Evolutionary conservation across 2,797 vertebrate genomes (phyloP).

Genomic region (Sebastes itinus): DNA sequence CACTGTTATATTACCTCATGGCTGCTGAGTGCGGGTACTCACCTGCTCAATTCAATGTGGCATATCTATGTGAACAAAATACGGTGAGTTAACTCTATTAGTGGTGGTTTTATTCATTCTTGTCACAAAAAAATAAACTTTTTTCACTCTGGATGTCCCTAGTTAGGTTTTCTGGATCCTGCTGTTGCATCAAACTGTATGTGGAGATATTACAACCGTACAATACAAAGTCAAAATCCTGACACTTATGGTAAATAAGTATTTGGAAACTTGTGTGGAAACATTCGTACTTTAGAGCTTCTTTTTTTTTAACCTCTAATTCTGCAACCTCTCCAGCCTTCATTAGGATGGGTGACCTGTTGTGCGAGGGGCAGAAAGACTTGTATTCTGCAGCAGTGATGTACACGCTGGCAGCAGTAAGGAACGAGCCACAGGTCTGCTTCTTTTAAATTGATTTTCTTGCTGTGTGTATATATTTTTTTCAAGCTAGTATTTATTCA

Average conservation of each 20-base stretch:
- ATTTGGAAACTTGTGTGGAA: not conserved
- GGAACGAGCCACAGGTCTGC: conserved; percentile 83
- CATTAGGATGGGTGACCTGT: conserved; percentile 84
- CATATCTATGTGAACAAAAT: conserved; percentile 82
- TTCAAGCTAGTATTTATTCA: not conserved
- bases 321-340: conserved; percentile 70
- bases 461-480: not conserved
- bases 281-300: not conserved
- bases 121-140: not conserved
- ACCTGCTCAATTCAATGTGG: conserved; percentile 83
- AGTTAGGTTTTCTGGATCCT: conserved; percentile 73
- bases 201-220: conserved; percentile 84
- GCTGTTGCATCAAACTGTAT: conserved; percentile 71
- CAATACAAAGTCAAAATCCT: conserved; percentile 73
- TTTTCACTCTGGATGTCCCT: not conserved
- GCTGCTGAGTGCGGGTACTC: conserved; percentile 83
- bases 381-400: conserved; percentile 77
- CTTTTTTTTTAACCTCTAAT: not conserved
- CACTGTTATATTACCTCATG: conserved; percentile 81
- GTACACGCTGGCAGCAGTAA: conserved; percentile 82
- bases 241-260: conserved; percentile 75
- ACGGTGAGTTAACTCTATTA: conserved; percentile 65
- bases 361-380: conserved; percentile 73
- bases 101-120: not conserved
- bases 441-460: not conserved